Evolutionary conservation across 2,113 vertebrate genomes (phyloP), one percentile per base, ranked within the genome.

Genomic region (Arenaria interpres): DNA sequence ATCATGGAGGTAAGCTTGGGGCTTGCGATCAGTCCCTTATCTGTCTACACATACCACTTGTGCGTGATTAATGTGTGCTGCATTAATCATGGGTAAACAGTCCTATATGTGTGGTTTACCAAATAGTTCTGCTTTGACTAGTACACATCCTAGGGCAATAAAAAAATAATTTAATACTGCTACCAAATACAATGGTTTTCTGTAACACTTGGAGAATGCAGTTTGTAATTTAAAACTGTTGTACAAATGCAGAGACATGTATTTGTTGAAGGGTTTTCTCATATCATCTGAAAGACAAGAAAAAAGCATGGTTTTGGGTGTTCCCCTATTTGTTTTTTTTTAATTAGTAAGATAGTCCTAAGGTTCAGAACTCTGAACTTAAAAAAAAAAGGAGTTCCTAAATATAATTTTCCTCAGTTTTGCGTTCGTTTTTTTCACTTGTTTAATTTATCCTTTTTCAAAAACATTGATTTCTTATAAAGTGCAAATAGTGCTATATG

Each of bases 211-310:
- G 2, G 74, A 64, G 90, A 96, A 96, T 14, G 69, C 46, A 72
- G 35, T 62, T 74, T 30, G 56, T 94, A 94, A 94, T 94, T 79
- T 46, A 86, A 95, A 93, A 77, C 93, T 71, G 59, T 92, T 95
- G 63, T 59, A 48, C 53, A 66, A 92, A 89, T 25, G 82, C 74
- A 53, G 71, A 74, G 56, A 18, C 8, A 1, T 39, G 46, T 25
- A 35, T 74, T 87, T 92, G 28, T 62, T 53, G 51, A 80, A 51
- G 48, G 13, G 37, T 57, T 94, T 93, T 74, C 57, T 72, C 50
- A 53, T 51, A 10, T 10, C 28, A 18, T 77, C 32, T 67, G 76
- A 64, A 62, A 62, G 57, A 63, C 39, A 39, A 24, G 28, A 5
- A 80, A 89, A 86, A 67, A 19, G 0, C 6, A 9, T 8, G 3